Percentiles rank a stretch among this genome's conserved stretches.
phyloP scores from a whole-genome alignment of 2,888 invertebrate genomes.

The Chaitophorus viminalis region DNA sequence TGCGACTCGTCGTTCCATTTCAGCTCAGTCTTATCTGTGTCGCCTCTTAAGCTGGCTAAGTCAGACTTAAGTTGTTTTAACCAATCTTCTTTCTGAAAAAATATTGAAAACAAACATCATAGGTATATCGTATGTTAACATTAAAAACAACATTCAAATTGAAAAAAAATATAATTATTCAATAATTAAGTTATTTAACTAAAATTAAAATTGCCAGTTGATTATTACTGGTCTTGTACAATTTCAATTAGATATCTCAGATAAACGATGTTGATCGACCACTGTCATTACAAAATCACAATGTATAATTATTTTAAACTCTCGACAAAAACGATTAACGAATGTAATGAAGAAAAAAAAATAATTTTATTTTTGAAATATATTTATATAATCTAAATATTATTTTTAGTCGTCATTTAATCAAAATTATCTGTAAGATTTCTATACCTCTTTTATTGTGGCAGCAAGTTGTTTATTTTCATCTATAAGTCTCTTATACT shows the following conservation, averaged over 20 bases:
- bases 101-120: slow-evolving; percentile 65
- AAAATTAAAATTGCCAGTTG: too few species aligned
- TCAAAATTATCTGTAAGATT: too few species aligned
- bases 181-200: too few species aligned
- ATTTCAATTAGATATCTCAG: too few species aligned
- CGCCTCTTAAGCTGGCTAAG: slow-evolving; percentile 64
- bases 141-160: too few species aligned
- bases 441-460: slow-evolving; percentile 86
- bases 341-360: neutral
- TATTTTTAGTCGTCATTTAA: neutral
- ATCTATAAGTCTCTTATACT: slow-evolving; percentile 87
- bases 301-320: too few species aligned
- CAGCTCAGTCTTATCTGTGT: slow-evolving; percentile 65
- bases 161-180: too few species aligned
- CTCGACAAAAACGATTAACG: too few species aligned
- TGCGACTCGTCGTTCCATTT: slow-evolving; percentile 64
- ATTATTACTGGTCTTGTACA: too few species aligned
- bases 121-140: neutral
- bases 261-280: too few species aligned
- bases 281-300: too few species aligned
- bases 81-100: slow-evolving; percentile 81
- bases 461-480: slow-evolving; percentile 97
- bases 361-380: neutral
- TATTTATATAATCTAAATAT: neutral
- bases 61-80: slow-evolving; percentile 63